These are phyloP conservation scores for Penaeus indicus DNA, from an alignment of 1,140 invertebrate genomes.

Conservation along the genomic window DNA sequence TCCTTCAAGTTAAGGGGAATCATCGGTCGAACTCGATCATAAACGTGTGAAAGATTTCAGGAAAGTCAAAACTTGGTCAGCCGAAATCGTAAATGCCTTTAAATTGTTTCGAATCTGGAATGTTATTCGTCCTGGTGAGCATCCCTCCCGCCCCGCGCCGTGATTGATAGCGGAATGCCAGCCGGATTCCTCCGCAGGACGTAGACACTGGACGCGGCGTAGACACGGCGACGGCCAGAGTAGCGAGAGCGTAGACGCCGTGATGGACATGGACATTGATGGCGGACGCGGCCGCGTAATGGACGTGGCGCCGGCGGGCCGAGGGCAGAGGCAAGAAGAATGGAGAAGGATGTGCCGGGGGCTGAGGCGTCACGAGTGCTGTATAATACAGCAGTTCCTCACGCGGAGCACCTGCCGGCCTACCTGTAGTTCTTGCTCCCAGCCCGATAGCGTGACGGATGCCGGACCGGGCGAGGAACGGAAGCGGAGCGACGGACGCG, in stretches of 20 bases:
- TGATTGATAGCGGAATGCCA: neutral
- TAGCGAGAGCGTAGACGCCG: too few species aligned
- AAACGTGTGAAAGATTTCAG: too few species aligned
- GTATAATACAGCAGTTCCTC: slow-evolving; percentile 49
- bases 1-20: too few species aligned
- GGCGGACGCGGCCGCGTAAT: neutral
- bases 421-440: slow-evolving; percentile 46
- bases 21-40: too few species aligned
- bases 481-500: neutral
- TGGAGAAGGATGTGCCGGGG: slow-evolving; percentile 31
- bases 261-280: neutral
- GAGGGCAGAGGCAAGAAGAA: neutral
- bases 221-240: too few species aligned
- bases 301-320: neutral
- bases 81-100: neutral
- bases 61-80: neutral
- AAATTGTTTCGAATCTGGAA: neutral
- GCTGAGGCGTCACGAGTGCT: slow-evolving; percentile 24
- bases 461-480: neutral
- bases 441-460: slow-evolving; percentile 33
- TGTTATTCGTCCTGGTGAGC: neutral
- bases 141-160: neutral
- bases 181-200: too few species aligned
- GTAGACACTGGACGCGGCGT: too few species aligned
- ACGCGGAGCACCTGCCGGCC: slow-evolving; percentile 30